Conservation (phyloP, 1,140 invertebrate species). For the Drosophila setifemur region DNA sequence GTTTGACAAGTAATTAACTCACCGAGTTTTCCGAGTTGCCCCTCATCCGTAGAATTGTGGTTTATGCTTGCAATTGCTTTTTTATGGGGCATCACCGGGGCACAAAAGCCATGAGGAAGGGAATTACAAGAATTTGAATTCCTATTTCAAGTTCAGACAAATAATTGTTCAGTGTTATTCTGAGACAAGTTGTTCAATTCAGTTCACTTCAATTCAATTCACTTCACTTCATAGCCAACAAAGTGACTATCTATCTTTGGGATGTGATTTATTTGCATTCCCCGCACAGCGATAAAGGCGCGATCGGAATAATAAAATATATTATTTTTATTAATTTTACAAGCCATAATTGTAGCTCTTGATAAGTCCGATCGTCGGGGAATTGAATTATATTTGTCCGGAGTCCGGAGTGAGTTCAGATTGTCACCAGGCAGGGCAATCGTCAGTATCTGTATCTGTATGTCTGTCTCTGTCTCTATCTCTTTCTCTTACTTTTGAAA, state of each 20-base stretch:
- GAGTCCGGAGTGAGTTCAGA: not conserved
- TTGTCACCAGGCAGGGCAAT: no score
- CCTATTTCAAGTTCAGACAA: not conserved
- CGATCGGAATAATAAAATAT: slow-evolving; percentile 63
- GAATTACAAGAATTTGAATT: not conserved
- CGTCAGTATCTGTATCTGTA: not conserved
- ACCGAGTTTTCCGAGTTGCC: slow-evolving; percentile 29
- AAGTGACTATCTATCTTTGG: slow-evolving; percentile 9
- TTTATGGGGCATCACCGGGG: not conserved
- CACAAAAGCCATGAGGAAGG: not conserved
- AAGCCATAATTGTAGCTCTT: slow-evolving; percentile 56
- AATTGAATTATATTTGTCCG: slow-evolving; percentile 38
- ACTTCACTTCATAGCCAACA: not conserved
- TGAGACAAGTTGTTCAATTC: slow-evolving; percentile 11
- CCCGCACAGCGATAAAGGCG: slow-evolving; percentile 2
- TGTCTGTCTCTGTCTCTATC: not conserved
- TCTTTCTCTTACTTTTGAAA: not conserved
- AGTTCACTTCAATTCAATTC: no score
- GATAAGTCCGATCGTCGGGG: slow-evolving; percentile 35
- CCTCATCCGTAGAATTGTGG: slow-evolving; percentile 7
- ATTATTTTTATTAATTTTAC: slow-evolving; percentile 78
- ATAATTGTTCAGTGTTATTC: not conserved
- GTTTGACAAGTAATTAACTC: slow-evolving; percentile 78
- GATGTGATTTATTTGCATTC: slow-evolving; percentile 25
- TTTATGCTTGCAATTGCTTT: slow-evolving; percentile 5